A percentile compares a stretch with the other conserved stretches of the same genome.
These are phyloP conservation scores for Cistogaster globosa DNA, from an alignment of 2,888 invertebrate species.

Conservation along the genomic window DNA sequence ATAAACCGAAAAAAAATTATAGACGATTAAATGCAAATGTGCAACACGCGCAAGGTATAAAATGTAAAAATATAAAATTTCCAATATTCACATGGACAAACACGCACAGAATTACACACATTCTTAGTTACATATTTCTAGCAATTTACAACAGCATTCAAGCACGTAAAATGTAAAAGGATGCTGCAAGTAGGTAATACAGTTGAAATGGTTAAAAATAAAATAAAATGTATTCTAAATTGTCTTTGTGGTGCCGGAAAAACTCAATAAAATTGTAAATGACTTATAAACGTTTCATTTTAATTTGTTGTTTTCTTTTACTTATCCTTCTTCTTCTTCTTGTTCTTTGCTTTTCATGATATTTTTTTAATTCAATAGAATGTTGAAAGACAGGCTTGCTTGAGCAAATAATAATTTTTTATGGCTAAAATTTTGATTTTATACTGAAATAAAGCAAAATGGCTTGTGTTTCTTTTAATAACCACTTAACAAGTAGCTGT, in stretches of 20 bases:
- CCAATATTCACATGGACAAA: constrained; percentile 2
- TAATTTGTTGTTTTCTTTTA: too few species aligned
- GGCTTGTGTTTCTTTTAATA: too few species aligned
- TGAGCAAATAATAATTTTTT: background rate
- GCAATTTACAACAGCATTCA: constrained; percentile 18
- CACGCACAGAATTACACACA: background rate
- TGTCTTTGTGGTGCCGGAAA: constrained; percentile 67
- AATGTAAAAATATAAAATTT: constrained; percentile 2
- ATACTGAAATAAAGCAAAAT: background rate
- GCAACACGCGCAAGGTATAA: constrained; percentile 58
- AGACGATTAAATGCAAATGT: constrained; percentile 62
- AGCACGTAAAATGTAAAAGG: constrained; percentile 26
- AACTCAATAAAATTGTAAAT: constrained; percentile 68
- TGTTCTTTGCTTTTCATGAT: background rate
- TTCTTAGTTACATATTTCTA: background rate
- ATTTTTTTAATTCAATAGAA: constrained; percentile 18
- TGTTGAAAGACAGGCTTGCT: constrained; percentile 3
- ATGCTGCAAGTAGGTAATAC: constrained; percentile 26
- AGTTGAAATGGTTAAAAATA: constrained; percentile 22
- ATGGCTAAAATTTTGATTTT: constrained; percentile 21
- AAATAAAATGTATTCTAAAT: constrained; percentile 50
- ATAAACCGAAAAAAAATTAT: background rate
- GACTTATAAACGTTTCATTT: constrained; percentile 49
- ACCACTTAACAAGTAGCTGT: too few species aligned
- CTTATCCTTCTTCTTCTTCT: background rate